Conservation (phyloP, 2,888 invertebrate genomes). For the Chirona hameri region DNA sequence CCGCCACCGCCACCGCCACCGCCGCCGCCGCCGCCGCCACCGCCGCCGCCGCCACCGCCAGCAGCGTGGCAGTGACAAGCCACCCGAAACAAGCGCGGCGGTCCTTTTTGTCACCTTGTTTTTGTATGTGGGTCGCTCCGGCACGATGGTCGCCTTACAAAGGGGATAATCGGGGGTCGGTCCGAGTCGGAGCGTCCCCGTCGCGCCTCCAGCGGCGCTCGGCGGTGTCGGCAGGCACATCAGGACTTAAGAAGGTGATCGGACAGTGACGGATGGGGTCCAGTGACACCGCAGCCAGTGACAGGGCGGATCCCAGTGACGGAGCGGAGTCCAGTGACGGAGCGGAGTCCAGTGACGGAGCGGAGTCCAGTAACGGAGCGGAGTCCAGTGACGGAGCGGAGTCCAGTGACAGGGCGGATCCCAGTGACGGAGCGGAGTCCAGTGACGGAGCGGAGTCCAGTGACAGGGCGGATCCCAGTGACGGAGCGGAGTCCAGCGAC, state of each 20-base stretch:
- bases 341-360: neutral
- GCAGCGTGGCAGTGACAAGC: neutral
- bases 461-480: neutral
- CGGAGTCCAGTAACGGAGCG: neutral
- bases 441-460: too few relatives aligned
- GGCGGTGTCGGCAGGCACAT: neutral
- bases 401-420: too few relatives aligned
- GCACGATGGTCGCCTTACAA: neutral
- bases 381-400: too few relatives aligned
- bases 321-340: neutral
- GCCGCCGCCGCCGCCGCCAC: neutral
- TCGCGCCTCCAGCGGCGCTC: neutral
- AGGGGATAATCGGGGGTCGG: neutral
- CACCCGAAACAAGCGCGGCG: neutral
- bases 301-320: too few relatives aligned
- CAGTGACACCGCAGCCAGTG: neutral
- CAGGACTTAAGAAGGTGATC: neutral
- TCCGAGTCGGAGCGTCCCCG: neutral
- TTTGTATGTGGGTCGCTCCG: neutral
- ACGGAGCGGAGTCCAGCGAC: neutral
- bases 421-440: too few relatives aligned
- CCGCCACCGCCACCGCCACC: too few relatives aligned
- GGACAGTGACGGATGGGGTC: neutral
- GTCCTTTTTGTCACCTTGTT: constrained; percentile 8
- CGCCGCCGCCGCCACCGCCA: neutral